Evolutionary conservation across 2,797 vertebrate species (phyloP).

Genomic region (Sciaenops ocellatus): DNA sequence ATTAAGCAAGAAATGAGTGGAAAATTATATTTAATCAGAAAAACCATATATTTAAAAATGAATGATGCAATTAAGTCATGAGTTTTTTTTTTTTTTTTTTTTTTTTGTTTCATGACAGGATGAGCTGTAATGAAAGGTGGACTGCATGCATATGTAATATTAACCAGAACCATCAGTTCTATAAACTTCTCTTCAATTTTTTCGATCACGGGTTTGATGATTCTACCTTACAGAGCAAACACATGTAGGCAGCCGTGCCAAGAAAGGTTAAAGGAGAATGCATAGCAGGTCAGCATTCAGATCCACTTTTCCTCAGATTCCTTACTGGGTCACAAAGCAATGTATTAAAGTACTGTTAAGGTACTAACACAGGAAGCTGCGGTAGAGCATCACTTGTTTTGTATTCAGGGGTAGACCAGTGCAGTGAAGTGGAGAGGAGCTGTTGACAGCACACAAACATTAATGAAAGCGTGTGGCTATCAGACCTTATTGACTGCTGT

Average conservation of each 20-base stretch:
- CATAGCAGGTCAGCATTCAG: conserved; percentile 10
- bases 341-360: conserved; percentile 25
- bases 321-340: conserved; percentile 22
- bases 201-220: conserved; percentile 41
- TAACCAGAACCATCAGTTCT: conserved; percentile 18
- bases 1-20: conserved; percentile 33
- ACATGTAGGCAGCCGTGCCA: conserved; percentile 4
- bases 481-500: conserved; percentile 54
- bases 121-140: neutral
- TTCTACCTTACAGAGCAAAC: conserved; percentile 14
- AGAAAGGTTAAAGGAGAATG: conserved; percentile 32
- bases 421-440: conserved; percentile 30
- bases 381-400: conserved; percentile 30
- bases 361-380: neutral
- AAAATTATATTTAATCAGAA: conserved; percentile 43
- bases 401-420: conserved; percentile 45
- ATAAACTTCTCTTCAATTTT: conserved; percentile 16
- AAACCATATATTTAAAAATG: conserved; percentile 20
- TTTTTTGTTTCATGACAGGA: conserved; percentile 17
- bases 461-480: conserved; percentile 37
- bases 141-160: conserved; percentile 40
- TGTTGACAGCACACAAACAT: conserved; percentile 43
- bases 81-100: too few relatives aligned
- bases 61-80: conserved; percentile 31
- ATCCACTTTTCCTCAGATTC: conserved; percentile 24